phyloP scores from a whole-genome alignment of 2,797 vertebrate species.

The Rhynchonycteris naso region DNA sequence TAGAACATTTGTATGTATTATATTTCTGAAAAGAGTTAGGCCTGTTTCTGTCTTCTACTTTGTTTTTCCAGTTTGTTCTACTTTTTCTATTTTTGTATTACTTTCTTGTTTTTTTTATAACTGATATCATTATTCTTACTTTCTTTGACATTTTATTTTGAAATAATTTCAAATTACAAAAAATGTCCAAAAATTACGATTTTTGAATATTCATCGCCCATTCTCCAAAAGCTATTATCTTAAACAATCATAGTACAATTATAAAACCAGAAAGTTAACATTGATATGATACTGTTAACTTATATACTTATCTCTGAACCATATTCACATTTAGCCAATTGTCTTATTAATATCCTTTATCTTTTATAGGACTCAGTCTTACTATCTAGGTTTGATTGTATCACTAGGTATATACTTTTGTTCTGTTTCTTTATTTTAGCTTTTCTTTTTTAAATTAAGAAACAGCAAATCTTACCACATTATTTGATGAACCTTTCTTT shows the following conservation, averaged over 20 bases:
- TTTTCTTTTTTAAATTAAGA: not conserved
- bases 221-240: not conserved
- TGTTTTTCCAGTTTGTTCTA: not conserved
- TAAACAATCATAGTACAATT: not conserved
- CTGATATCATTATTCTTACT: not conserved
- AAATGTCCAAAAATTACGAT: not conserved
- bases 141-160: slow-evolving; percentile 10
- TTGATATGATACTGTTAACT: not conserved
- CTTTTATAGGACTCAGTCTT: not conserved
- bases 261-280: not conserved
- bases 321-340: not conserved
- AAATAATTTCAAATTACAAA: not conserved
- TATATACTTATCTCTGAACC: not conserved
- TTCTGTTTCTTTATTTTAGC: not conserved
- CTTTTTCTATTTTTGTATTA: not conserved
- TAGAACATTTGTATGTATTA: not conserved
- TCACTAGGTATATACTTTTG: not conserved
- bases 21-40: not conserved
- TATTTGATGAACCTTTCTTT: not conserved
- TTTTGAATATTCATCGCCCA: not conserved
- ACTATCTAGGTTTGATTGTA: not conserved
- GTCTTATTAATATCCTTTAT: not conserved
- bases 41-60: not conserved
- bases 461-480: not conserved
- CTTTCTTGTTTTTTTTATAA: not conserved